Base-by-base conservation (phyloP, 2,797 vertebrate genomes). In the Micromesistius poutassou region DNA sequence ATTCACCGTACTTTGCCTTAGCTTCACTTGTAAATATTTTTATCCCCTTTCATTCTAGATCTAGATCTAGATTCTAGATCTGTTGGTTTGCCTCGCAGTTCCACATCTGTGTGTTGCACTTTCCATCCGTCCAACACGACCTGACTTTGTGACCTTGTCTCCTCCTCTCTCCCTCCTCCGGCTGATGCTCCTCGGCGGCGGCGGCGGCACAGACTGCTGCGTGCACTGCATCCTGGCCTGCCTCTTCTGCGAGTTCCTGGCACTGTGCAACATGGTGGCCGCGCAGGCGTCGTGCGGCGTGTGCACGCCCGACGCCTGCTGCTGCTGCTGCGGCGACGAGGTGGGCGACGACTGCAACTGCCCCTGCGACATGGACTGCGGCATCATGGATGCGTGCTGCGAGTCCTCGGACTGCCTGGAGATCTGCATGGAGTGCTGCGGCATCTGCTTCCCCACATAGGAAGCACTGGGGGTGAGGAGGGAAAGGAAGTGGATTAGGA, bases 381-480 rank as follows among this genome's bases (percentile, higher is more conserved):
- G 97, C 90, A 96, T 99, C 88, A 97, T 99, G 97, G 98, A 99
- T 0, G 96, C 96, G 55, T 99, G 98, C 90, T 99, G 97, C 88
- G 97, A 99, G 92, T 99, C 97, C 30, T 96, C 97, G 6, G 98
- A 99, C 92, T 99, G 97, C 89, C 93, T 99, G 93, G 98, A 99
- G 92, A 98, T 99, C 93, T 99, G 97, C 88, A 99, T 98, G 97
- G 98, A 99, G 91, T 99, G 97, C 92, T 99, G 97, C 75, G 97
- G 97, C 75, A 99, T 99, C 93, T 99, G 98, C 89, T 99, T 99
- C 89, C 98, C 97, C 71, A 95, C 94, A 90, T 95, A 93, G 89
- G 80, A 77, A 70, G 70, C 12, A 16, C 8, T 19, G 2, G 30
- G 40, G 36, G 55, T 81, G 33, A 38, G 78, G 6, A 0, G 76